Conservation (phyloP, 2,113 vertebrate species). For the Antennarius striatus region DNA sequence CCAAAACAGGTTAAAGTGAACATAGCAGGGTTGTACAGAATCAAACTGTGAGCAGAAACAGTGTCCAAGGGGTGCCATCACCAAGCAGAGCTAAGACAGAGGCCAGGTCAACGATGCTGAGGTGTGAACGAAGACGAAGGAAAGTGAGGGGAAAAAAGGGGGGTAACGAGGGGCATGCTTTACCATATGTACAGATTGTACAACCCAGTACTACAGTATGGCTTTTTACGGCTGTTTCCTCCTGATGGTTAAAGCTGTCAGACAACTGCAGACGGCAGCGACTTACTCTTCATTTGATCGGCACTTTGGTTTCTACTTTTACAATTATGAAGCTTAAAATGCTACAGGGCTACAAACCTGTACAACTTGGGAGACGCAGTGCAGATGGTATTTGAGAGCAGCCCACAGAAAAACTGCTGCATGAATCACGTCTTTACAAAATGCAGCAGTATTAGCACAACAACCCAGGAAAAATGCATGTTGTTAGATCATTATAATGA, state of each 20-base stretch:
- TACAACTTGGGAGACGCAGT: no score
- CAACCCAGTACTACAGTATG: no score
- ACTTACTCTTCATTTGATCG: no score
- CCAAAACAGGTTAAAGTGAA: constrained; percentile 58
- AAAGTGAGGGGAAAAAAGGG: constrained; percentile 11
- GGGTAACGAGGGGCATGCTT: constrained; percentile 44
- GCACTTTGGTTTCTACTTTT: no score
- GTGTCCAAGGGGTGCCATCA: constrained; percentile 34
- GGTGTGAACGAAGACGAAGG: constrained; percentile 21
- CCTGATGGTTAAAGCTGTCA: no score
- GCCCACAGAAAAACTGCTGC: not conserved
- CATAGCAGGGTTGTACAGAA: constrained; percentile 58
- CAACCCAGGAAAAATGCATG: not conserved
- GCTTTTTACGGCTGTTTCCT: not conserved
- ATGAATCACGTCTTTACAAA: not conserved
- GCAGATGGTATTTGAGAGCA: no score
- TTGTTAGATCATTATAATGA: not conserved
- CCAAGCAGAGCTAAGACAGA: constrained; percentile 20
- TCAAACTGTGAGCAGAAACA: constrained; percentile 40
- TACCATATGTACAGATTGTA: constrained; percentile 1
- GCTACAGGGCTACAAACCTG: no score
- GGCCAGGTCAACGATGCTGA: constrained; percentile 44
- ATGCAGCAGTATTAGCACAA: not conserved
- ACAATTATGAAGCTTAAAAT: no score
- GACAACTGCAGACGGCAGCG: no score